Percentiles rank a stretch among this genome's conserved stretches.
Conservation (phyloP, 2,888 invertebrate species). For the Parnassius orleans region DNA sequence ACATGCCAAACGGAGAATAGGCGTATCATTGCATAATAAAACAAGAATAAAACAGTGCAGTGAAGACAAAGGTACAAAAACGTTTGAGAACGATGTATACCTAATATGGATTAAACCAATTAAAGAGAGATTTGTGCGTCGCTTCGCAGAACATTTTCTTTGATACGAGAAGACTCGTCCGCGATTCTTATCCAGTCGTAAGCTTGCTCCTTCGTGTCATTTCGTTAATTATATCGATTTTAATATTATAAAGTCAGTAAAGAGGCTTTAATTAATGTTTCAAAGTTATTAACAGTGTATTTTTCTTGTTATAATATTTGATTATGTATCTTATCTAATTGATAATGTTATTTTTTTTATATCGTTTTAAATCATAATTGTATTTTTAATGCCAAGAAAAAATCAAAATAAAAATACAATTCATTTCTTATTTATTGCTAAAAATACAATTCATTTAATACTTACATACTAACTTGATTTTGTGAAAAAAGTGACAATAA, state of each 20-base stretch:
- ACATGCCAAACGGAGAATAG: slow-evolving; percentile 16
- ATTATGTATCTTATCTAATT: not conserved
- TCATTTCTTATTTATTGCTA: too few species aligned
- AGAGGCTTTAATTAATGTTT: too few species aligned
- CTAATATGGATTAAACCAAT: slow-evolving; percentile 66
- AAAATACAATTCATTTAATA: too few species aligned
- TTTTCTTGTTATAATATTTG: not conserved
- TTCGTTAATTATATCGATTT: slow-evolving; percentile 29
- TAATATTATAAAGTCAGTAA: slow-evolving; percentile 1
- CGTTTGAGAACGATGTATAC: slow-evolving; percentile 25
- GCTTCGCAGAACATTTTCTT: slow-evolving; percentile 33
- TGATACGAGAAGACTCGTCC: slow-evolving; percentile 30
- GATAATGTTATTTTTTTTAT: too few species aligned
- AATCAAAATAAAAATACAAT: too few species aligned
- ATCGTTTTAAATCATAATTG: too few species aligned
- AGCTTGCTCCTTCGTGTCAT: slow-evolving; percentile 28
- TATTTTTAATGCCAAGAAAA: too few species aligned
- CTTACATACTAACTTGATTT: too few species aligned
- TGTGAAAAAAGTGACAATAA: too few species aligned
- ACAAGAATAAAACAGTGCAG: slow-evolving; percentile 17
- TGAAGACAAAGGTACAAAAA: slow-evolving; percentile 39
- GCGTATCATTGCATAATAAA: slow-evolving; percentile 11
- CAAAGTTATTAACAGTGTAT: too few species aligned
- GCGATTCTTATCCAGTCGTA: slow-evolving; percentile 34
- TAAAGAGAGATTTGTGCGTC: slow-evolving; percentile 60